Evolutionary conservation across 2,113 vertebrate species (phyloP).

Genomic region (Vulpes ferrilata): DNA sequence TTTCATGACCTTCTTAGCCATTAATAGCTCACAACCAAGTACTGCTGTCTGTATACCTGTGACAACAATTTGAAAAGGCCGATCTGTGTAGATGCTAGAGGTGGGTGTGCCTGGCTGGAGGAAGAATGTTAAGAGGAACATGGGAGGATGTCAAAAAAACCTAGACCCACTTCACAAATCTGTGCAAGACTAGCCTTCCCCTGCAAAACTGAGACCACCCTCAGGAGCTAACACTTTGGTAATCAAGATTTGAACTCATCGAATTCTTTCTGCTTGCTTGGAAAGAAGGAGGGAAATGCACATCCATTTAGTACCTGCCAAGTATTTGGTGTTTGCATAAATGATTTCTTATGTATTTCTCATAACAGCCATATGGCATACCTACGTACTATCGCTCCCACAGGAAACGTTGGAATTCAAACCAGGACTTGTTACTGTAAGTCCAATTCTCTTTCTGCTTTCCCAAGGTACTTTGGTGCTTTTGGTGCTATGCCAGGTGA

Average conservation of each 20-base stretch:
- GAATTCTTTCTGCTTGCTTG: neutral
- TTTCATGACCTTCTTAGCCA: neutral
- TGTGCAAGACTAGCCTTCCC: neutral
- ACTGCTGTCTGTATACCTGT: neutral
- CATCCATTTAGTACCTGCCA: neutral
- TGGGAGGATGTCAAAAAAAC: neutral
- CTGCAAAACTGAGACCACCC: rapidly evolving
- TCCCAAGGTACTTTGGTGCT: neutral
- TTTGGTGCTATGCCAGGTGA: neutral
- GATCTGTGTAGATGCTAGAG: neutral
- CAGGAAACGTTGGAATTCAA: neutral
- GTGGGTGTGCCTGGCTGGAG: neutral
- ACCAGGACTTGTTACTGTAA: neutral
- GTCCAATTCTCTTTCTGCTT: neutral
- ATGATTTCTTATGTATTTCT: neutral
- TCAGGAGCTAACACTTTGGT: neutral
- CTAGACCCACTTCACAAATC: too few relatives aligned
- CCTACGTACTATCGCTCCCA: neutral
- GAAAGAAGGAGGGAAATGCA: neutral
- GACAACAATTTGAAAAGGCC: neutral
- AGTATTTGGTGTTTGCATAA: neutral
- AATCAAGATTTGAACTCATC: neutral
- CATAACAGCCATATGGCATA: rapidly evolving
- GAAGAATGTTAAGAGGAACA: neutral
- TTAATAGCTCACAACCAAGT: neutral